A percentile compares a stretch with the other conserved stretches of the same genome.
phyloP scores from a whole-genome alignment of 1,140 invertebrate species.

The Cheumatopsyche charites region DNA sequence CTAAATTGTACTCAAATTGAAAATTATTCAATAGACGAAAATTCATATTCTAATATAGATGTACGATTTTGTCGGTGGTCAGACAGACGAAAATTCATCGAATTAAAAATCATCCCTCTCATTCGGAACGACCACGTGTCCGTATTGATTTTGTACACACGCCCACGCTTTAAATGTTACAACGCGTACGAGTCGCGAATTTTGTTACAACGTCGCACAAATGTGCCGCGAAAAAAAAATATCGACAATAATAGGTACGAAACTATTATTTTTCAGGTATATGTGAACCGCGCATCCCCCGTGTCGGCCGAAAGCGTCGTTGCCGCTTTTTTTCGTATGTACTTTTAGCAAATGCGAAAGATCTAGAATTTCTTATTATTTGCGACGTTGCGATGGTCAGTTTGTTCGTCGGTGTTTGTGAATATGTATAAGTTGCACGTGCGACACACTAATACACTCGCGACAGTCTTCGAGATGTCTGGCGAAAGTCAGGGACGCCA shows the following conservation, averaged over 20 bases:
- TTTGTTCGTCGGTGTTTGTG: neutral
- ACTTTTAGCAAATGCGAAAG: neutral
- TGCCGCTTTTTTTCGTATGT: neutral
- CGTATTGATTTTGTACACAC: too few relatives aligned
- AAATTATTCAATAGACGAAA: too few relatives aligned
- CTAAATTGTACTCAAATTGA: too few relatives aligned
- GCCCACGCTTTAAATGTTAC: too few relatives aligned
- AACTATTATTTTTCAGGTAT: neutral
- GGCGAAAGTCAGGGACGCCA: too few relatives aligned
- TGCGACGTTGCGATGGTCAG: conserved; percentile 2
- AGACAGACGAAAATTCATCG: neutral
- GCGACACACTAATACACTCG: neutral
- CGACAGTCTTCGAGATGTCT: too few relatives aligned
- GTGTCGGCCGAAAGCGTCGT: neutral
- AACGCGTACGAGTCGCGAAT: too few relatives aligned
- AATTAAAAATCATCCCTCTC: conserved; percentile 4
- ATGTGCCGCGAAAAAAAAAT: neutral
- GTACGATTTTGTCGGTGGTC: too few relatives aligned
- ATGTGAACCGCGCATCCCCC: neutral
- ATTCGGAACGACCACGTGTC: neutral
- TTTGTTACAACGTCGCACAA: too few relatives aligned
- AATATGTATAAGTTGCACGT: neutral
- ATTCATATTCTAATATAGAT: too few relatives aligned
- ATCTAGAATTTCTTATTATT: neutral
- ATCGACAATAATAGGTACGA: neutral